A percentile compares a stretch with the other conserved stretches of the same genome.
Conservation (phyloP, 2,888 invertebrate genomes). For the Eristalinus sepulchralis region DNA sequence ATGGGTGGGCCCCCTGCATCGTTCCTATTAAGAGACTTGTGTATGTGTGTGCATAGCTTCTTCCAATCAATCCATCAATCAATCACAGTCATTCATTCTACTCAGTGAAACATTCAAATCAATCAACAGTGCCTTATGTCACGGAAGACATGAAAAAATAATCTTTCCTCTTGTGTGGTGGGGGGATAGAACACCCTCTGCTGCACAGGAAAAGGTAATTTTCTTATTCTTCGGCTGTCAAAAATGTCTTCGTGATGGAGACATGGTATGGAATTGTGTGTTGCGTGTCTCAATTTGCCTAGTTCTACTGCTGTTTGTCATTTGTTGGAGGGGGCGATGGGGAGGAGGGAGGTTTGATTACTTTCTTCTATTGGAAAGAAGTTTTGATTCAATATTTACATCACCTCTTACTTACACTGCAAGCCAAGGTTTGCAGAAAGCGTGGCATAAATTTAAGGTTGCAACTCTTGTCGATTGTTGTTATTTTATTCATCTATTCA, state of each 20-base stretch:
- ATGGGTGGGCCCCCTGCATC: neutral
- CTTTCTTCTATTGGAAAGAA: neutral
- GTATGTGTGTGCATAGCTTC: conserved; percentile 40
- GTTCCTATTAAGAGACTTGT: neutral
- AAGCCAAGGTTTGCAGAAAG: too few species aligned
- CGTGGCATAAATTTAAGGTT: too few species aligned
- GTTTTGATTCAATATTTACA: conserved; percentile 35
- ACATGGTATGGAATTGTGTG: conserved; percentile 47
- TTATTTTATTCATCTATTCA: neutral
- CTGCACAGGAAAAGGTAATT: conserved; percentile 61
- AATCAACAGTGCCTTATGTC: conserved; percentile 74
- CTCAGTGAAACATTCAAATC: conserved; percentile 78
- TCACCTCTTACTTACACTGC: neutral
- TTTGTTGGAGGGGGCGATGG: neutral
- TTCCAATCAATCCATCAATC: conserved; percentile 65
- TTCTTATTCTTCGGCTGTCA: conserved; percentile 69
- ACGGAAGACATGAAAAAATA: conserved; percentile 63
- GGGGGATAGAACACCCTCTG: neutral
- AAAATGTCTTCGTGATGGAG: conserved; percentile 59
- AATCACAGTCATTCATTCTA: conserved; percentile 71
- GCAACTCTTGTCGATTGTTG: neutral
- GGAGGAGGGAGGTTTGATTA: neutral
- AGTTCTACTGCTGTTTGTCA: conserved; percentile 13
- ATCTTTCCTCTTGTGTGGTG: conserved; percentile 24
- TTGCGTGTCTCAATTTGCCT: conserved; percentile 64